Percentiles rank a stretch among this genome's conserved stretches.
Conservation (phyloP, 2,888 invertebrate genomes). For the Steromphala cineraria region DNA sequence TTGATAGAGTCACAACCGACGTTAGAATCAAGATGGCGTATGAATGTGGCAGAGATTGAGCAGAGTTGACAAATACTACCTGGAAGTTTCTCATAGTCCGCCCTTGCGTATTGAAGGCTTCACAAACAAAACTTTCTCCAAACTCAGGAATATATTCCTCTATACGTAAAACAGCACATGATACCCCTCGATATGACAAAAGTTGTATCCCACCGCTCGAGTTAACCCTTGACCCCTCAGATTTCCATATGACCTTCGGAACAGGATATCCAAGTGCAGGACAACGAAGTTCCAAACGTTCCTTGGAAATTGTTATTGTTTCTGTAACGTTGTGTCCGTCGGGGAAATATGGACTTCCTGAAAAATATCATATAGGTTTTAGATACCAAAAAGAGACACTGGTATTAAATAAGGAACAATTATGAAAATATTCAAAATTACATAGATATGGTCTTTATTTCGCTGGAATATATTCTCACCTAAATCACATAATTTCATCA, state of each 20-base stretch:
- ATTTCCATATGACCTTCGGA: not conserved
- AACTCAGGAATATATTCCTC: conserved; percentile 2
- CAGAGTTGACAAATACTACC: not conserved
- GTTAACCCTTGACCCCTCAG: not conserved
- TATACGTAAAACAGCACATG: not conserved
- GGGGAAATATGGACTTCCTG: conserved; percentile 10
- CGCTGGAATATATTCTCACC: no score
- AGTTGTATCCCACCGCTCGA: not conserved
- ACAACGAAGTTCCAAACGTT: not conserved
- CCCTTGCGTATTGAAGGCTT: not conserved
- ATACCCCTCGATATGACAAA: not conserved
- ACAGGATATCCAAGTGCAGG: conserved; percentile 4
- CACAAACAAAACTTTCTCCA: conserved; percentile 1
- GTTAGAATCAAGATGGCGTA: not conserved
- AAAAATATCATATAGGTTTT: not conserved
- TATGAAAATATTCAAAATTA: no score
- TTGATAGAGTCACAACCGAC: not conserved
- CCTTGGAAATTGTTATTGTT: not conserved
- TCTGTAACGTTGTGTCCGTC: conserved; percentile 4
- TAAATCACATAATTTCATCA: no score
- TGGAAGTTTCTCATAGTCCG: not conserved
- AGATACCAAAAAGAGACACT: no score
- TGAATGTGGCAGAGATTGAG: not conserved
- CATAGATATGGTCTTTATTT: no score
- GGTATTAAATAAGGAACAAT: no score